Evolutionary conservation across 2,888 invertebrate species (phyloP), one percentile per base, ranked within the genome.

Genomic region (Beris chalybata): DNA sequence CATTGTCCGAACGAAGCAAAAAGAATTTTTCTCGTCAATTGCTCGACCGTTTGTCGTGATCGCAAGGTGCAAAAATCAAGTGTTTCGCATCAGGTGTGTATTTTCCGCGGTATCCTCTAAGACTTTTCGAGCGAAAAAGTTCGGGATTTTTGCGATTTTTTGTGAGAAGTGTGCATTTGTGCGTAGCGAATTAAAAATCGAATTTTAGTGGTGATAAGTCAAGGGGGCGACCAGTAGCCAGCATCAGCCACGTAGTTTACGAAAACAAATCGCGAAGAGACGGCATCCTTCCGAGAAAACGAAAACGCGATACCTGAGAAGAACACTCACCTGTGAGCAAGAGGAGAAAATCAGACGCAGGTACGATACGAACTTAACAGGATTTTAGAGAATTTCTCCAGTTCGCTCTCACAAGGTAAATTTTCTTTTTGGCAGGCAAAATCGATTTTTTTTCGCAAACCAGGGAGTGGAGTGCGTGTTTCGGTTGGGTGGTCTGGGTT

Each of bases 291-390:
- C 52, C 43, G 38, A 38, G 38, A 61, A 61, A 50, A 4, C 59
- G 32, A 9, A 31, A 13, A 48, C 12, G 15, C 11, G 32, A 13
- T 13, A 31, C 38, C 22, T 29, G 47, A 59, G 50, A 59, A 50
- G 38, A 13, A 52, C 15, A 32, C 5, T 61, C 61, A 61, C 52
- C 61, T 61, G 61, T 61, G 52, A 32, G 32, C 38, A 59, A 50
- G 48, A 32, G 50, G 38, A 38, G 61, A 32, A 12, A 61, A 38
- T 11, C 52, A 15, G 61, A 61, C 61, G 61, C 61, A 61, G 61
- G 61, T 61, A 61, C 61, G 61, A 22, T 59, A 50, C 38, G 43
- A 12, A 43, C 43, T 38, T 52, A 59, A 48, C 59, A 12, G 15
- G 50, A 61, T 50, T 50, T 9, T 9, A 38, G 38, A 38, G 38